These are phyloP conservation scores for Brassicogethes aeneus DNA, from an alignment of 2,888 invertebrate species.

Conservation along the genomic window DNA sequence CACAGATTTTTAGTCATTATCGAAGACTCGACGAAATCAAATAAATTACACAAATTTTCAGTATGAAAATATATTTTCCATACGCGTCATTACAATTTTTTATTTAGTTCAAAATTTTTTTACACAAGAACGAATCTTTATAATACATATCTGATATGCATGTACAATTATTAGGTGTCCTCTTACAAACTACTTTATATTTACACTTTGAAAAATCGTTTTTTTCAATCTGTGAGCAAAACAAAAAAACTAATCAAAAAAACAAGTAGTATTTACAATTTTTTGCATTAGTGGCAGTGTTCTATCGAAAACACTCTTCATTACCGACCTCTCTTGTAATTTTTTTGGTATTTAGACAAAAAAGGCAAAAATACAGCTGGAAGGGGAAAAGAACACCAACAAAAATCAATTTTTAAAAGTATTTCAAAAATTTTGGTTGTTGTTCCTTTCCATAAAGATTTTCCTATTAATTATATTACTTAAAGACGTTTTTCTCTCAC, in stretches of 20 bases:
- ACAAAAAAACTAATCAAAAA: constrained; percentile 31
- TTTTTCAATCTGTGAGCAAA: constrained; percentile 28
- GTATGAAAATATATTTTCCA: constrained; percentile 8
- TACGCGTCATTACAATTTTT: not conserved
- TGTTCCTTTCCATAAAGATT: no score
- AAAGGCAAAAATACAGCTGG: constrained; percentile 36
- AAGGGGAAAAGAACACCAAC: no score
- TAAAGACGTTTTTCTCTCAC: constrained; percentile 3
- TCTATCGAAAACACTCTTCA: constrained; percentile 20
- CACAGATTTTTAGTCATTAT: constrained; percentile 26
- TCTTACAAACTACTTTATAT: not conserved
- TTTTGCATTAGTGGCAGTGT: constrained; percentile 33
- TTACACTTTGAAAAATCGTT: no score
- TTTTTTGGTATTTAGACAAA: constrained; percentile 23
- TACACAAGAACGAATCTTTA: not conserved
- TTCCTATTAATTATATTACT: constrained; percentile 1
- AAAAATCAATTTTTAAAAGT: no score
- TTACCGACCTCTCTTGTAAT: constrained; percentile 18
- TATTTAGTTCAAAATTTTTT: not conserved
- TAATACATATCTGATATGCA: not conserved
- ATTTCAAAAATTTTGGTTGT: no score
- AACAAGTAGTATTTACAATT: constrained; percentile 27
- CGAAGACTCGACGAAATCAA: not conserved
- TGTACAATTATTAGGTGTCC: not conserved
- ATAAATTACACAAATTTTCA: constrained; percentile 2